Evolutionary conservation across 2,797 vertebrate genomes (phyloP), one percentile per base, ranked within the genome.

Genomic region (Distichodus sexfasciatus): DNA sequence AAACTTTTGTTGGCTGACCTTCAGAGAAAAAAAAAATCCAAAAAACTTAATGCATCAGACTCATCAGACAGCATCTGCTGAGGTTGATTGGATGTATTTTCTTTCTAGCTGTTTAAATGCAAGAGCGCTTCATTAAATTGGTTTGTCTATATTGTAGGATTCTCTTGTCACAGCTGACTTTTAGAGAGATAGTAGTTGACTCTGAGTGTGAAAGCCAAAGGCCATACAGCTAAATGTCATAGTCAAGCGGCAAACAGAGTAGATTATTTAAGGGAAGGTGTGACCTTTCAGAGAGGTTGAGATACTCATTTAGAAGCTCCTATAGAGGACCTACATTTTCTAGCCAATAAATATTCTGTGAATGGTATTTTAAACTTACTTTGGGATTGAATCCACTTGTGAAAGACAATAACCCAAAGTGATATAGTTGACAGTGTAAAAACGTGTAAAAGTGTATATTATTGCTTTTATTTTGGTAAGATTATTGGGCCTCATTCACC

Each of bases 1-100:
- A 79, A 87, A 85, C 85, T 83, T 88, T 84, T 78, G 68, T 79
- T 90, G 87, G 85, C 86, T 85, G 88, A 89, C 89, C 85, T 89
- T 90, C 87, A 90, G 72, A 76, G 47, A 74, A n/a, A 31, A n/a
- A n/a, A n/a, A n/a, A n/a, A n/a, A n/a, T n/a, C n/a, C n/a, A n/a
- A n/a, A n/a, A 76, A 76, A 85, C 77, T 81, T 86, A 87, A 88
- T 87, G 82, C 76, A 80, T 85, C 86, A 76, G 65, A 83, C 84
- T 87, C 77, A 82, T 88, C 83, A 76, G 51, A 73, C 72, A 76
- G 69, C 77, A 75, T 78, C 77, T 84, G 80, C 85, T 33, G 83
- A 86, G 85, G 83, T 82, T 88, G 82, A 90, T 87, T 85, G 79
- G 80, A 14, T 28, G 69, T 74, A 84, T 83, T 86, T n/a, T n/a